These are phyloP conservation scores for Pygmarrhopalites habei DNA, from an alignment of 1,140 invertebrate species.

Conservation along the genomic window DNA sequence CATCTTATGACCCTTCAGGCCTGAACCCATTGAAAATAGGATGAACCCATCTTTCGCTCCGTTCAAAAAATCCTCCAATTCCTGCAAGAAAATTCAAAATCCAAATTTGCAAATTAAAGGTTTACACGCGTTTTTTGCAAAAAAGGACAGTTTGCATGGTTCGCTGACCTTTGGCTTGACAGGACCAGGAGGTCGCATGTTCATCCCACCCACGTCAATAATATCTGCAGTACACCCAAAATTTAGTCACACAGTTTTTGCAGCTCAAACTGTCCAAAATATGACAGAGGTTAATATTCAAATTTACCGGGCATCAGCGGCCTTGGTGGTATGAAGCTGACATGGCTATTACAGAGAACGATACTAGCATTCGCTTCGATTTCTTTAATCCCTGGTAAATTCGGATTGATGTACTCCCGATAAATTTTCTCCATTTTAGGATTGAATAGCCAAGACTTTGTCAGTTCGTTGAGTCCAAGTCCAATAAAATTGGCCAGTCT, in stretches of 20 bases:
- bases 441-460: not conserved
- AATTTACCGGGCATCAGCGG: slow-evolving; percentile 48
- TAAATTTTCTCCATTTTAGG: slow-evolving; percentile 5
- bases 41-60: slow-evolving; percentile 54
- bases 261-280: too few species aligned
- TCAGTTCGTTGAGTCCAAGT: not conserved
- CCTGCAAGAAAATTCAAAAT: too few species aligned
- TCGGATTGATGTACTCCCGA: not conserved
- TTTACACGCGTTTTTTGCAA: too few species aligned
- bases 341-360: slow-evolving; percentile 52
- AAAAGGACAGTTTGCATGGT: too few species aligned
- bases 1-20: slow-evolving; percentile 55
- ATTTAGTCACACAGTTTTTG: too few species aligned
- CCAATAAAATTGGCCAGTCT: slow-evolving; percentile 36
- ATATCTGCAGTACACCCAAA: too few species aligned
- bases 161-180: too few species aligned
- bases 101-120: too few species aligned
- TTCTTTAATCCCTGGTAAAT: slow-evolving; percentile 45
- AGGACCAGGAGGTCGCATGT: too few species aligned
- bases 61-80: slow-evolving; percentile 27
- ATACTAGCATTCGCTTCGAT: too few species aligned
- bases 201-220: too few species aligned
- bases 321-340: slow-evolving; percentile 46
- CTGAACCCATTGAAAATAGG: slow-evolving; percentile 63
- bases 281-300: too few species aligned